Percentiles rank a stretch among this genome's conserved stretches.
Conservation (phyloP, 2,113 vertebrate genomes). For the Lucifuga dentata region DNA sequence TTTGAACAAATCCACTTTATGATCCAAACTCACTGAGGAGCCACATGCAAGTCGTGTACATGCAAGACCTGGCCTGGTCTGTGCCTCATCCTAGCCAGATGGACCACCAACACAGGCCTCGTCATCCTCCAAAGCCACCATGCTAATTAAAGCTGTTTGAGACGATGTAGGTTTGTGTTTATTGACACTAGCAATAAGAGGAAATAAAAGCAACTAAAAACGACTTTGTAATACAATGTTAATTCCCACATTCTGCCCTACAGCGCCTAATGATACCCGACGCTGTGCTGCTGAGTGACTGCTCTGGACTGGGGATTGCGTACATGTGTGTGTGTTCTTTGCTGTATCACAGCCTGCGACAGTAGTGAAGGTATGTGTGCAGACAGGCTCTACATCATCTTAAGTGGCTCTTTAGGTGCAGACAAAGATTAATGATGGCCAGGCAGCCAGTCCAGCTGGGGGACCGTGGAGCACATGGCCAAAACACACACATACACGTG, state of each 20-base stretch:
- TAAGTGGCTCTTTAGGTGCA: slow-evolving; percentile 86
- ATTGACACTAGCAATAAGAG: neutral
- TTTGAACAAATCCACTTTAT: slow-evolving; percentile 8
- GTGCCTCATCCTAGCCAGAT: slow-evolving; percentile 5
- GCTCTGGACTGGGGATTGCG: slow-evolving; percentile 14
- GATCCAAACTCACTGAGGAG: neutral
- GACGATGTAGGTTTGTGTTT: neutral
- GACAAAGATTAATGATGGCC: slow-evolving; percentile 85
- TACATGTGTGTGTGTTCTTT: slow-evolving; percentile 48
- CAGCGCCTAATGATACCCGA: slow-evolving; percentile 15
- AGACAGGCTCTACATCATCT: slow-evolving; percentile 86
- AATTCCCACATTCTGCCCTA: neutral
- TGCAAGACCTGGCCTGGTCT: slow-evolving; percentile 2
- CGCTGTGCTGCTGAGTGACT: slow-evolving; percentile 6
- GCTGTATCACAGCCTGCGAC: slow-evolving; percentile 69
- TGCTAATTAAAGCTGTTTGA: neutral
- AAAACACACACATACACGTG: slow-evolving; percentile 36
- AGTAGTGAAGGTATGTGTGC: slow-evolving; percentile 81
- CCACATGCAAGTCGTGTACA: too few species aligned
- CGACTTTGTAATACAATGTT: neutral
- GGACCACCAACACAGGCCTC: slow-evolving; percentile 22
- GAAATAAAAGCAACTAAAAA: slow-evolving; percentile 3
- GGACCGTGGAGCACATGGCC: slow-evolving; percentile 76
- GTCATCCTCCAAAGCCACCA: neutral
- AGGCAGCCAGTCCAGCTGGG: slow-evolving; percentile 79